These are phyloP conservation scores for Phocides pigmalion DNA, from an alignment of 1,140 invertebrate species.

Conservation along the genomic window DNA sequence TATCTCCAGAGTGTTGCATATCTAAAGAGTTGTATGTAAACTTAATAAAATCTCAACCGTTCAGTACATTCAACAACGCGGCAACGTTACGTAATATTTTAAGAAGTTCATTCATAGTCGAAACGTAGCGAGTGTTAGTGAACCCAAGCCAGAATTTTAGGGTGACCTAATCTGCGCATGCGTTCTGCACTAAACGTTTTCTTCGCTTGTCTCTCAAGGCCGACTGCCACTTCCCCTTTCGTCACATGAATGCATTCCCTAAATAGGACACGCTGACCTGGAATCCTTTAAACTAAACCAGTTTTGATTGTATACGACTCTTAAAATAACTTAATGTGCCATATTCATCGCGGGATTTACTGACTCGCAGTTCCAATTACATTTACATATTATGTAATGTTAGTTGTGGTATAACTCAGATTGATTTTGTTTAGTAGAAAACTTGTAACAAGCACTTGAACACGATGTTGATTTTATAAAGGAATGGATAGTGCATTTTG, in stretches of 20 bases:
- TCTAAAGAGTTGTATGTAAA: no score
- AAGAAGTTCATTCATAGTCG: constrained; percentile 22
- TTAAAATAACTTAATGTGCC: constrained; percentile 1
- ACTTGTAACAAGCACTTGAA: no score
- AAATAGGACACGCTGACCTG: constrained; percentile 56
- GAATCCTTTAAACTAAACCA: constrained; percentile 41
- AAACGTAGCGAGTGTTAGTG: constrained; percentile 7
- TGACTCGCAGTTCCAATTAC: not conserved
- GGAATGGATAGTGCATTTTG: no score
- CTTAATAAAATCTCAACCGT: no score
- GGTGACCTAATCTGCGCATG: constrained; percentile 50
- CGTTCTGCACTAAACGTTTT: constrained; percentile 43
- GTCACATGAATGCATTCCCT: constrained; percentile 50
- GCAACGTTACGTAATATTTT: not conserved
- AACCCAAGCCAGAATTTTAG: constrained; percentile 15
- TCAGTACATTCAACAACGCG: not conserved
- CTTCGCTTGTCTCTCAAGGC: constrained; percentile 42
- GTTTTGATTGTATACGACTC: constrained; percentile 27
- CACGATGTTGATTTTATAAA: no score
- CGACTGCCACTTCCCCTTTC: constrained; percentile 46
- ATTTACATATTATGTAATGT: not conserved
- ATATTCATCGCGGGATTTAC: not conserved
- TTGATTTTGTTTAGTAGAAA: no score
- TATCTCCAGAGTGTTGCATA: no score
- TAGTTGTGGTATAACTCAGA: no score